Evolutionary conservation across 1,140 invertebrate genomes (phyloP).

Genomic region (Vollenhovia emeryi): DNA sequence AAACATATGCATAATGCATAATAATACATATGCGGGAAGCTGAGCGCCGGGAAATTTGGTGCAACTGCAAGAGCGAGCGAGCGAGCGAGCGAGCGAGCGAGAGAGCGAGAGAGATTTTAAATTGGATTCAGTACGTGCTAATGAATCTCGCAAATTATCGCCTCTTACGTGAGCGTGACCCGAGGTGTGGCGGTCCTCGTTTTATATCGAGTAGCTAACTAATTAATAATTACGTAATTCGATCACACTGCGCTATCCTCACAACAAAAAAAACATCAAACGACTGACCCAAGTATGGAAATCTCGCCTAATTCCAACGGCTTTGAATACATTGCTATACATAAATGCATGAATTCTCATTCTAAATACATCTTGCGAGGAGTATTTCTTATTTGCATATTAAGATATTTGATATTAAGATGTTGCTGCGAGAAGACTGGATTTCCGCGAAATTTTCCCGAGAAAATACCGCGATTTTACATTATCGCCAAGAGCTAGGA

Average conservation of each 20-base stretch:
- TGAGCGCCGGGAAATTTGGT: conserved; percentile 1
- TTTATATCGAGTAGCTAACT: conserved; percentile 30
- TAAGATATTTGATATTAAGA: neutral
- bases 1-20: conserved; percentile 50
- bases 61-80: neutral
- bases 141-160: conserved; percentile 52
- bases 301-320: neutral
- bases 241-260: neutral
- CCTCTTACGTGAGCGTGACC: neutral
- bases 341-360: neutral
- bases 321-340: neutral
- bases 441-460: neutral
- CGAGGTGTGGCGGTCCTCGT: neutral
- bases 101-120: conserved; percentile 19
- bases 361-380: neutral
- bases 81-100: neutral
- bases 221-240: conserved; percentile 41
- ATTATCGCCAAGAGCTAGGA: neutral
- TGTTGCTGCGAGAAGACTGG: neutral
- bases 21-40: conserved; percentile 36
- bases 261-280: neutral
- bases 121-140: conserved; percentile 35
- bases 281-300: neutral
- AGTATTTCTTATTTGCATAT: neutral
- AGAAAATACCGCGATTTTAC: neutral